Evolutionary conservation across 2,888 invertebrate genomes (phyloP).

Genomic region (Pristionchus maxplancki): DNA sequence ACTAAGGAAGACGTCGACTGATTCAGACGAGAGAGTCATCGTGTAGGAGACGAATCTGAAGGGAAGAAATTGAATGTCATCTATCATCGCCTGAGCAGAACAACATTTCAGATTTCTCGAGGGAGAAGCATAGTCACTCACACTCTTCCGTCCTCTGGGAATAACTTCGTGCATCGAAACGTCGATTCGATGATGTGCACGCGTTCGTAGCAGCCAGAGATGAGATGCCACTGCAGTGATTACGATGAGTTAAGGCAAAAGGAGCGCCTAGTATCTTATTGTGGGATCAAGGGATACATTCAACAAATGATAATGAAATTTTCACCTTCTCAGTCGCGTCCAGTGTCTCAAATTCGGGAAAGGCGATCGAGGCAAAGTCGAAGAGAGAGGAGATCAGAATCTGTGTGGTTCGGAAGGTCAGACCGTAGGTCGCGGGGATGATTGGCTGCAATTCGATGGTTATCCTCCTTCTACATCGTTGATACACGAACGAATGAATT

Average conservation of each 20-base stretch:
- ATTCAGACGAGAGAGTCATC: neutral
- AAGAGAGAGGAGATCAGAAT: neutral
- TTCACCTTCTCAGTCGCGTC: neutral
- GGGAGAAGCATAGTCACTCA: too few species aligned
- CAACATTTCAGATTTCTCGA: neutral
- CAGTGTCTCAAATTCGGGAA: neutral
- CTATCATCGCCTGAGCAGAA: too few species aligned
- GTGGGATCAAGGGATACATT: too few species aligned
- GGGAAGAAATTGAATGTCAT: neutral
- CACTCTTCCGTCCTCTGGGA: constrained; percentile 1
- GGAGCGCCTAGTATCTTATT: too few species aligned
- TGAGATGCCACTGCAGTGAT: neutral
- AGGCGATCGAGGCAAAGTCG: constrained; percentile 6
- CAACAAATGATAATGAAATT: too few species aligned
- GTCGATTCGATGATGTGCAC: constrained; percentile 2
- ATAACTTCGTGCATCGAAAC: neutral
- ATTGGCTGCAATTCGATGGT: neutral
- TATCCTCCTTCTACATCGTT: neutral
- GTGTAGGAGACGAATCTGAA: constrained; percentile 25
- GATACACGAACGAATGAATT: neutral
- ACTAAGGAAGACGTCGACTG: neutral
- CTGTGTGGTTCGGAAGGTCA: neutral
- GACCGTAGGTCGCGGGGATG: neutral
- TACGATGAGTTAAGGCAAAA: neutral
- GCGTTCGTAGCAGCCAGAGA: neutral